phyloP scores from a whole-genome alignment of 2,797 vertebrate genomes.

The Gallirallus australis region DNA sequence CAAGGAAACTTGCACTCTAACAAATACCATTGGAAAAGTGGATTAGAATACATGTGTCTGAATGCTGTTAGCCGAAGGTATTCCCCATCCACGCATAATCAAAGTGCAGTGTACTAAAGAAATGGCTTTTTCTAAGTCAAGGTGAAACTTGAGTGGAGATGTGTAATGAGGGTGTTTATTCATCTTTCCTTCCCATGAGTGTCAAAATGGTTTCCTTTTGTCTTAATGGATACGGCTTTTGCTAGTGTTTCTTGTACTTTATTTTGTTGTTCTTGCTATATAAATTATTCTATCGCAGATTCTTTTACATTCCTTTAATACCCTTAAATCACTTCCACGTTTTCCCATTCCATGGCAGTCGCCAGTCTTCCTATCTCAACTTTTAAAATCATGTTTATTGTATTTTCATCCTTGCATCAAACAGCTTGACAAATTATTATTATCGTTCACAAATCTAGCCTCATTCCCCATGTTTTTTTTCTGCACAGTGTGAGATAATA shows the following conservation, averaged over 20 bases:
- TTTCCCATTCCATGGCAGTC: constrained; percentile 14
- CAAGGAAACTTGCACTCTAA: not conserved
- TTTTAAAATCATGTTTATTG: constrained; percentile 51
- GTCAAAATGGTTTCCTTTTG: constrained; percentile 1
- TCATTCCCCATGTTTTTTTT: constrained; percentile 46
- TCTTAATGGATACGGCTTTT: constrained; percentile 22
- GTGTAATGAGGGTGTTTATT: not conserved
- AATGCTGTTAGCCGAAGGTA: not conserved
- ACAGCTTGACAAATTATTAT: constrained; percentile 54
- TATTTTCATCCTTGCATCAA: constrained; percentile 55
- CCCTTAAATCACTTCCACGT: constrained; percentile 13
- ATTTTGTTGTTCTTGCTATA: constrained; percentile 1
- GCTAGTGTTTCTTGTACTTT: not conserved
- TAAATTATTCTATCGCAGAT: not conserved
- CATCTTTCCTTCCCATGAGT: not conserved
- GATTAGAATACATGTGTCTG: not conserved
- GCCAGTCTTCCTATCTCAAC: constrained; percentile 26
- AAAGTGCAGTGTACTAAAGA: not conserved
- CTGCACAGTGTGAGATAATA: constrained; percentile 47
- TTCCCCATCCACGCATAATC: not conserved
- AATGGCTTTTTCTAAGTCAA: not conserved
- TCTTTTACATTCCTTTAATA: constrained; percentile 32
- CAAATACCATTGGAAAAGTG: not conserved
- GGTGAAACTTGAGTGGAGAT: constrained; percentile 18
- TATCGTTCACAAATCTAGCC: constrained; percentile 59